These are phyloP conservation scores for Chunga burmeisteri DNA, from an alignment of 2,113 vertebrate species.

Conservation along the genomic window DNA sequence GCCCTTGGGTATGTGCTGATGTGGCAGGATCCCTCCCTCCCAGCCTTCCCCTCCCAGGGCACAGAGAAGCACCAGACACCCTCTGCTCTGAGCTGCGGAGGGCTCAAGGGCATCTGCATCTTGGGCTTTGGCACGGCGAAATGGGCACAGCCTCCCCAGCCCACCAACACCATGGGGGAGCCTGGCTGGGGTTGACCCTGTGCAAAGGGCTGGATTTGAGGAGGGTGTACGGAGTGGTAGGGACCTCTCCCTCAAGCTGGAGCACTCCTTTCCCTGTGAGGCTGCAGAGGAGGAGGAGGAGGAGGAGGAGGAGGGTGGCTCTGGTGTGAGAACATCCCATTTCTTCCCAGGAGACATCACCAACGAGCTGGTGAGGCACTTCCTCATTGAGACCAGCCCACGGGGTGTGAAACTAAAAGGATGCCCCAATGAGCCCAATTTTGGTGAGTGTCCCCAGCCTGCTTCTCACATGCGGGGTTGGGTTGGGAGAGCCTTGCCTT, in stretches of 20 bases:
- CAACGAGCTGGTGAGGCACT: slow-evolving; percentile 95
- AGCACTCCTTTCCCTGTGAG: not conserved
- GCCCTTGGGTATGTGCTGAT: slow-evolving; percentile 35
- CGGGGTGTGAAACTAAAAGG: slow-evolving; percentile 98
- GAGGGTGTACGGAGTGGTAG: not conserved
- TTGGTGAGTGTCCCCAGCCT: slow-evolving; percentile 72
- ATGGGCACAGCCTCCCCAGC: not conserved
- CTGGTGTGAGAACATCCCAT: not conserved
- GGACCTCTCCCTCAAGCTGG: not conserved
- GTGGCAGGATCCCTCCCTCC: not conserved
- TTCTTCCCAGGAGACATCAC: slow-evolving; percentile 81
- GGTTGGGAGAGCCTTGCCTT: not conserved
- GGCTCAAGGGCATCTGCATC: not conserved
- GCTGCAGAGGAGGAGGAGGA: not conserved
- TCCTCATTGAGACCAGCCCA: slow-evolving; percentile 96
- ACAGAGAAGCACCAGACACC: not conserved
- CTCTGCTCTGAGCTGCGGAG: not conserved
- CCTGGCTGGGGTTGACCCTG: not conserved
- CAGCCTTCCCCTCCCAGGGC: not conserved
- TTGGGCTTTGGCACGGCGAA: not conserved
- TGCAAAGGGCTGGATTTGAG: not conserved
- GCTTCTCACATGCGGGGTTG: rapidly evolving
- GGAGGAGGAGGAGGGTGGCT: not conserved
- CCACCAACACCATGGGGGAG: not conserved
- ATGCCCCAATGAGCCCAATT: slow-evolving; percentile 95